A percentile compares a stretch with the other conserved stretches of the same genome.
These are phyloP conservation scores for Tinea trinotella DNA, from an alignment of 2,888 invertebrate species.

Conservation along the genomic window DNA sequence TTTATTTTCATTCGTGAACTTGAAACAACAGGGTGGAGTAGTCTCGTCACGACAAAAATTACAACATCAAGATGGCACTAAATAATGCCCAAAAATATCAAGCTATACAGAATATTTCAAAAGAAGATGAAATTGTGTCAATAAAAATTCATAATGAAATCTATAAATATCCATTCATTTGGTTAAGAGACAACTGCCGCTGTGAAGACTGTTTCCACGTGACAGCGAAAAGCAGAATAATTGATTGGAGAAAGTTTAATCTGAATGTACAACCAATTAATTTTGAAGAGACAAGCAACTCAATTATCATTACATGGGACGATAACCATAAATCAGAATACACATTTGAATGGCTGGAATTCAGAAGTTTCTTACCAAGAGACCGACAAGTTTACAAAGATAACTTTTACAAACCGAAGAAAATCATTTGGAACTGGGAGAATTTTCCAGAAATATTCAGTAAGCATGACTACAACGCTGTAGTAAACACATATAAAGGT, in stretches of 20 bases:
- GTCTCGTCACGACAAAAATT: neutral
- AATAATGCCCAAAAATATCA: too few species aligned
- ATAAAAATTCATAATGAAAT: conserved; percentile 42
- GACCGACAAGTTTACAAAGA: conserved; percentile 61
- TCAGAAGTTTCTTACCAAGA: conserved; percentile 66
- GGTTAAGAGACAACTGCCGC: conserved; percentile 82
- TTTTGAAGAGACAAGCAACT: conserved; percentile 35
- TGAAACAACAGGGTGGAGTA: neutral
- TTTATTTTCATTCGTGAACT: neutral
- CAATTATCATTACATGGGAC: conserved; percentile 70
- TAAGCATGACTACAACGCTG: conserved; percentile 63
- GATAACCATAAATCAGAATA: conserved; percentile 75
- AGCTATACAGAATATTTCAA: neutral
- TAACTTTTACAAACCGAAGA: conserved; percentile 65
- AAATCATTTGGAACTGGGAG: conserved; percentile 66
- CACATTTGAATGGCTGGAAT: conserved; percentile 70
- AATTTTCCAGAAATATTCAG: conserved; percentile 61
- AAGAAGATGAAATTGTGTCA: neutral
- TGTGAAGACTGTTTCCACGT: conserved; percentile 76
- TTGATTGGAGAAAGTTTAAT: conserved; percentile 75
- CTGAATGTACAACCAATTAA: conserved; percentile 55
- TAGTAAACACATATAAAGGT: conserved; percentile 57
- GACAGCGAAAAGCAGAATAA: conserved; percentile 72
- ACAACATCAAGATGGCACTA: neutral
- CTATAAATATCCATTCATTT: conserved; percentile 74